Base-by-base conservation (phyloP, 2,113 vertebrate species). In the Halcyon senegalensis region DNA sequence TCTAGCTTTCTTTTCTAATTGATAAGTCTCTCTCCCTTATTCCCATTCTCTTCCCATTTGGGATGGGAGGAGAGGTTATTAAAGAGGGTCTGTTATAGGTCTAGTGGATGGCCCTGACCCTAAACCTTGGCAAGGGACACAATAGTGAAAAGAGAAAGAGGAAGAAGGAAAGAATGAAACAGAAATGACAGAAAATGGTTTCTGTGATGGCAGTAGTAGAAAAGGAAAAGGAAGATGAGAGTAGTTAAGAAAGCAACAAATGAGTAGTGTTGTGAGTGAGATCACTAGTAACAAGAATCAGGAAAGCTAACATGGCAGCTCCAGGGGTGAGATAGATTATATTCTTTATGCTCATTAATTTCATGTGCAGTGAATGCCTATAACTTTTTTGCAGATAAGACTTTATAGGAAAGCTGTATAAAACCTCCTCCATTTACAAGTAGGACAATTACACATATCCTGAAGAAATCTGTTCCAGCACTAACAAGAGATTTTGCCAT, bases 371-470 rank as follows among this genome's bases (percentile, higher is more conserved):
- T 41, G 21, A 7, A 66, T 21, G 12, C 11, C 10, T 20, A 24
- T 60, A 51, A n/a, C 5, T 89, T 48, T 58, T 91, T 48, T 53
- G 5, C 24, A 78, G 11, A 10, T 37, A 84, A 75, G 27, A 25
- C 9, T 85, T 75, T 37, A 20, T n/a, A 1, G 0, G 51, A 73
- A 75, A 86, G 1, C 14, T 46, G 4, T 41, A 37, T 43, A 72
- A 80, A 63, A 2, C 3, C 10, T 63, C 8, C 31, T 37, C 25
- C 0, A 0, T 50, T n/a, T 37, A n/a, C 27, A 37, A 48, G 17
- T 31, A 83, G 59, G 8, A 35, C 64, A 37, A 12, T 72, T 51
- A 11, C 11, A 55, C 4, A 44, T 41, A 43, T 63, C 9, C 76
- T 85, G 31, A 87, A 64, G 14, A 67, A 33, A 46, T 50, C 31